These are phyloP conservation scores for Grammomys dolichurus DNA, from an alignment of 2,113 vertebrate species.

Conservation along the genomic window DNA sequence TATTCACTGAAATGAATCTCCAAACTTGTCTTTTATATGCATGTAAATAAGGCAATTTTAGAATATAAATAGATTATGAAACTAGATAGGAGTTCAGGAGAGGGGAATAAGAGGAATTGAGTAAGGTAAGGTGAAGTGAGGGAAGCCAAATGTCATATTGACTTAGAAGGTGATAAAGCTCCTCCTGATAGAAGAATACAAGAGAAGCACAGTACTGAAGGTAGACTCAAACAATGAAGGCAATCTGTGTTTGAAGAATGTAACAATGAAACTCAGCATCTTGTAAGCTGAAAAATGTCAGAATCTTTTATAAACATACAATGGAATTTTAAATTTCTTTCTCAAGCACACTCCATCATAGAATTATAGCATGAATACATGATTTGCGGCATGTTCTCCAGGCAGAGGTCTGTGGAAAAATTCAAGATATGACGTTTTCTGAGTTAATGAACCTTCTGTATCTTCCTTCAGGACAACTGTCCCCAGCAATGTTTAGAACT, in stretches of 20 bases:
- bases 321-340: not conserved
- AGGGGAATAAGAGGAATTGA: not conserved
- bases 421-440: not conserved
- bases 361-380: not conserved
- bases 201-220: not conserved
- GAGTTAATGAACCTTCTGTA: not conserved
- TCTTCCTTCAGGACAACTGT: not conserved
- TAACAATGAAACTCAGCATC: not conserved
- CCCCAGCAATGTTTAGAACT: not conserved
- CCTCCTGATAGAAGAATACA: not conserved
- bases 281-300: not conserved
- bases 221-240: not conserved
- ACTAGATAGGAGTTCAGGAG: not conserved
- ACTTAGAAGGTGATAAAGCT: not conserved
- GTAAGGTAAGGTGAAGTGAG: not conserved
- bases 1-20: not conserved
- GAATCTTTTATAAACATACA: not conserved
- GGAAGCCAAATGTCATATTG: not conserved
- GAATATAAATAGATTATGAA: not conserved
- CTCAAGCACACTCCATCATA: not conserved
- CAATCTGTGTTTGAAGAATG: not conserved
- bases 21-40: not conserved
- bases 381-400: not conserved
- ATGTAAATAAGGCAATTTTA: not conserved
- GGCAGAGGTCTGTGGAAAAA: too few species aligned